Percentiles rank a stretch among this genome's conserved stretches.
These are phyloP conservation scores for Tholera decimalis DNA, from an alignment of 2,888 invertebrate species.

Conservation along the genomic window DNA sequence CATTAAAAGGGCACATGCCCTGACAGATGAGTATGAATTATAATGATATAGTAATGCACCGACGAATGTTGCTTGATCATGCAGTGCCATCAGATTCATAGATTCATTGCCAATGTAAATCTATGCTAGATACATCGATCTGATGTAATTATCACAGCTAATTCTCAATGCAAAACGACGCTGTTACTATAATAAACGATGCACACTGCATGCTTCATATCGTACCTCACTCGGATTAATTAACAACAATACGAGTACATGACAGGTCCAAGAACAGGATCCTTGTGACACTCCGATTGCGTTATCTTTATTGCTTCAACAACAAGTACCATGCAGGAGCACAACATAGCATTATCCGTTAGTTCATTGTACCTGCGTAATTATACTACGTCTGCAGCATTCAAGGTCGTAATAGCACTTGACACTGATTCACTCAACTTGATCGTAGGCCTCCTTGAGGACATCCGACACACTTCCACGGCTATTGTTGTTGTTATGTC, in stretches of 20 bases:
- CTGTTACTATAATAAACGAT: constrained; percentile 21
- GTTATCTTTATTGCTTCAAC: constrained; percentile 62
- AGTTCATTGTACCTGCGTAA: constrained; percentile 74
- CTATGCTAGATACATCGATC: constrained; percentile 41
- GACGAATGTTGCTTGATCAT: neutral
- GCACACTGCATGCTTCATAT: constrained; percentile 10
- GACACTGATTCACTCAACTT: constrained; percentile 82
- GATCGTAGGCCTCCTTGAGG: constrained; percentile 79
- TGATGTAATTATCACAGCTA: constrained; percentile 40
- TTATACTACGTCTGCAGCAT: constrained; percentile 55
- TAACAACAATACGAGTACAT: constrained; percentile 22
- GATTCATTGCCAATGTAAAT: constrained; percentile 30
- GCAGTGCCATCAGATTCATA: neutral
- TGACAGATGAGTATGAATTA: neutral
- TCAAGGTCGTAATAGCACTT: constrained; percentile 76
- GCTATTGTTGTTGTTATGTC: constrained; percentile 68
- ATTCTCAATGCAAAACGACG: constrained; percentile 34
- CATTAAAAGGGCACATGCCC: neutral
- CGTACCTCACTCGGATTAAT: constrained; percentile 3
- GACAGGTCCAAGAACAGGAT: constrained; percentile 51
- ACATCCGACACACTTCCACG: constrained; percentile 81
- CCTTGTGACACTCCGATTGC: constrained; percentile 57
- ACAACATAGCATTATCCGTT: constrained; percentile 59
- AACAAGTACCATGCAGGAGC: constrained; percentile 46
- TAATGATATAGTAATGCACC: neutral